Base-by-base conservation (phyloP, 2,888 invertebrate species). In the Drosophila algonquin region DNA sequence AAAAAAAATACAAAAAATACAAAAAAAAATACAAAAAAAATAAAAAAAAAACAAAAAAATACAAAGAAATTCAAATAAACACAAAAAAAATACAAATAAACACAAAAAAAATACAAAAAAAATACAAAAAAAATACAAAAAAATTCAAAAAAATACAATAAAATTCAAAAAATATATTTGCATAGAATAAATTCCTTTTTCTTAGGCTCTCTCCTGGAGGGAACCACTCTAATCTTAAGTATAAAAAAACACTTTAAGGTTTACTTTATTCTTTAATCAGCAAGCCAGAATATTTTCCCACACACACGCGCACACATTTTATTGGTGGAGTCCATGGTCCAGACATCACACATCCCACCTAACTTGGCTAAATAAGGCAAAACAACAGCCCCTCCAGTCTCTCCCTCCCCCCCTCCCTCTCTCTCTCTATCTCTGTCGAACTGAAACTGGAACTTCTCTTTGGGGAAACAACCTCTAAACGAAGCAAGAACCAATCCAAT, bases 311-410 rank as follows among this genome's bases (percentile, higher is more conserved):
- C 47, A 21, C 58, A 16, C 70, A 53, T 71, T 70, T 73, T 73
- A 71, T 73, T 53, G 55, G 56, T 50, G n/a, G n/a, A n/a, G n/a
- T n/a, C n/a, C n/a, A n/a, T 47, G 47, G 56, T 55, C 44, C 46
- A 65, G 47, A 65, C 69, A 68, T 24, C 24, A 5, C 24, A 5
- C 24, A 24, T 50, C 53, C 61, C 60, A 68, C 61, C 57, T 47
- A 54, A 32, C 56, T 14, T 58, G 57, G 32, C 69, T 55, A 48
- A 68, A 73, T 73, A 73, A 69, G 76, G 75, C 47, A 60, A 73
- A 56, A 65, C 73, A 53, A 57, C 75, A 40, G 40, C 14, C 14
- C 14, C 14, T 4, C 21, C 21, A 21, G 21, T 40, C 40, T 40
- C 7, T 16, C 46, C 12, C 40, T 40, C 7, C 10, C 46, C 12